These are phyloP conservation scores for Aphidoletes aphidimyza DNA, from an alignment of 2,888 invertebrate genomes.

Conservation along the genomic window DNA sequence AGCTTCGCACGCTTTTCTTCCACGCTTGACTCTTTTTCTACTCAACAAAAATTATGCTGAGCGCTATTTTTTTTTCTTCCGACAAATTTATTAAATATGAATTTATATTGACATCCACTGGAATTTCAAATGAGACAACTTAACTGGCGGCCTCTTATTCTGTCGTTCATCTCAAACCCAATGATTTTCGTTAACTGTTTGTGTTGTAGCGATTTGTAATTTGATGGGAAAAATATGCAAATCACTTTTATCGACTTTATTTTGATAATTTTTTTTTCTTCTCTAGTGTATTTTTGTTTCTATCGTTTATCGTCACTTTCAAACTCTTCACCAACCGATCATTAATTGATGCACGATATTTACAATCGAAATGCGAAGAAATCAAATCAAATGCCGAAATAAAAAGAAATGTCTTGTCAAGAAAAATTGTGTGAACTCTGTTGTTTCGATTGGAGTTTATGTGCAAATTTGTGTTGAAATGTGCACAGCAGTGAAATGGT, in stretches of 20 bases:
- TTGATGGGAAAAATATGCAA: constrained; percentile 36
- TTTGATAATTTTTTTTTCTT: background rate
- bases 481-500: too few species aligned
- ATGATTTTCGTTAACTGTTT: constrained; percentile 30
- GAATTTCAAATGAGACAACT: constrained; percentile 23
- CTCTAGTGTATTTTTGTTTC: background rate
- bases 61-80: too few species aligned
- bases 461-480: background rate
- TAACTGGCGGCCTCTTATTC: background rate
- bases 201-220: constrained; percentile 36
- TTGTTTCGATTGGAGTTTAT: too few species aligned
- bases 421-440: too few species aligned
- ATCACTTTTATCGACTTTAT: background rate
- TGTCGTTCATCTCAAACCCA: background rate
- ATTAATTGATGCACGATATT: constrained; percentile 10
- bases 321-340: background rate
- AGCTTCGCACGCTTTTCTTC: background rate
- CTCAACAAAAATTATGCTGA: too few species aligned
- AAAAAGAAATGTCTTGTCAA: background rate
- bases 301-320: background rate
- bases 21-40: too few species aligned
- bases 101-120: constrained; percentile 24
- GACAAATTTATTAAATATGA: constrained; percentile 17
- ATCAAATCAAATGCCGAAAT: background rate
- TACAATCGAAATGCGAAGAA: constrained; percentile 22